These are phyloP conservation scores for Nomada fabriciana DNA, from an alignment of 2,888 invertebrate species.

Conservation along the genomic window DNA sequence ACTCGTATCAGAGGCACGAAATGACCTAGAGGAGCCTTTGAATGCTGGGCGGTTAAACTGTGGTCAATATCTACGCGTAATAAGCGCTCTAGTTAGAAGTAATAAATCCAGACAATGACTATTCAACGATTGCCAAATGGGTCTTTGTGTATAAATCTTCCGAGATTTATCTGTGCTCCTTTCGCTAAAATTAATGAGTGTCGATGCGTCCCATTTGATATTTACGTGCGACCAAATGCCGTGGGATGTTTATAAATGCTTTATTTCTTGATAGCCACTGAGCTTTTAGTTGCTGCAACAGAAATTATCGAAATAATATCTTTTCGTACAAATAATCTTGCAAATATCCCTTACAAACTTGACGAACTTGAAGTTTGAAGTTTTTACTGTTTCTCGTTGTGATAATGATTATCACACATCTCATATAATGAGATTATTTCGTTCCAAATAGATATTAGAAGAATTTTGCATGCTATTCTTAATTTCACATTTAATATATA, in stretches of 20 bases:
- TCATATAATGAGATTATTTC: too few species aligned
- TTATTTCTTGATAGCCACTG: neutral
- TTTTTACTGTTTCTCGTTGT: too few species aligned
- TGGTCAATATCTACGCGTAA: constrained; percentile 28
- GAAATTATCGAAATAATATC: neutral
- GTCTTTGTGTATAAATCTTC: constrained; percentile 55
- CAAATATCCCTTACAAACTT: too few species aligned
- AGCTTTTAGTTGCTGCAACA: neutral
- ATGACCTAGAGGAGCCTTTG: neutral
- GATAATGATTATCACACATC: too few species aligned
- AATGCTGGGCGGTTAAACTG: constrained; percentile 11
- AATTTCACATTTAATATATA: too few species aligned
- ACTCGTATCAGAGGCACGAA: neutral
- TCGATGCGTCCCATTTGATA: constrained; percentile 6
- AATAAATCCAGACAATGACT: constrained; percentile 60
- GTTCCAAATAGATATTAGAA: too few species aligned
- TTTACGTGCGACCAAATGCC: constrained; percentile 1
- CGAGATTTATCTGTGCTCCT: constrained; percentile 49
- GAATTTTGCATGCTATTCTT: too few species aligned
- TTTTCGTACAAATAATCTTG: too few species aligned
- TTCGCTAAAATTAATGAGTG: neutral
- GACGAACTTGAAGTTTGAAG: too few species aligned
- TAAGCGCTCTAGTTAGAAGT: constrained; percentile 39
- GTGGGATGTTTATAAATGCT: neutral
- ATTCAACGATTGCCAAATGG: constrained; percentile 61